Evolutionary conservation across 1,140 invertebrate species (phyloP).

Genomic region (Hyposmocoma kahamanoa): DNA sequence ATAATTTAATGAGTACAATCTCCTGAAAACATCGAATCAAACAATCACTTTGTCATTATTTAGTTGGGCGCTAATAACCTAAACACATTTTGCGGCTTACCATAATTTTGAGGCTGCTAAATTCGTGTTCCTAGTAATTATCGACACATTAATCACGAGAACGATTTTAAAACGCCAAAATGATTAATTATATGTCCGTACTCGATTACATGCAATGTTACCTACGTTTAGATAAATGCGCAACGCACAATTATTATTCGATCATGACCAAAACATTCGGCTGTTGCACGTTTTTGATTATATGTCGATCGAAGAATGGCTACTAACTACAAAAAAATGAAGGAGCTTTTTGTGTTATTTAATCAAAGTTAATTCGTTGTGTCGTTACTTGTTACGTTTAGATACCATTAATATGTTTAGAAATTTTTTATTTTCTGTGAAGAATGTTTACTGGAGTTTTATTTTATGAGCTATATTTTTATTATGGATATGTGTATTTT

Average conservation of each 20-base stretch:
- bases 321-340: too few species aligned
- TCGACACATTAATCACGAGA: conserved; percentile 37
- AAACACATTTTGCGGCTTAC: conserved; percentile 28
- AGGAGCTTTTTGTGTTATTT: too few species aligned
- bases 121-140: conserved; percentile 31
- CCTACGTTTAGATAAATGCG: neutral
- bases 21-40: conserved; percentile 14
- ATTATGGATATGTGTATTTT: neutral
- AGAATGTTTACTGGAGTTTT: too few species aligned
- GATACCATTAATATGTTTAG: too few species aligned
- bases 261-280: neutral
- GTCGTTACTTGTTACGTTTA: too few species aligned
- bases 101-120: conserved; percentile 3
- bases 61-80: conserved; percentile 24
- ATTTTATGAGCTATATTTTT: neutral
- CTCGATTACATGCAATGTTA: conserved; percentile 7
- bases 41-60: conserved; percentile 23
- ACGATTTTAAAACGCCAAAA: conserved; percentile 34
- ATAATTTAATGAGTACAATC: too few species aligned
- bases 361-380: too few species aligned
- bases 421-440: too few species aligned
- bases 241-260: neutral
- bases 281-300: neutral
- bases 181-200: conserved; percentile 31
- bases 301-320: too few species aligned